Conservation (phyloP, 2,888 invertebrate species). For the Salticus scenicus region DNA sequence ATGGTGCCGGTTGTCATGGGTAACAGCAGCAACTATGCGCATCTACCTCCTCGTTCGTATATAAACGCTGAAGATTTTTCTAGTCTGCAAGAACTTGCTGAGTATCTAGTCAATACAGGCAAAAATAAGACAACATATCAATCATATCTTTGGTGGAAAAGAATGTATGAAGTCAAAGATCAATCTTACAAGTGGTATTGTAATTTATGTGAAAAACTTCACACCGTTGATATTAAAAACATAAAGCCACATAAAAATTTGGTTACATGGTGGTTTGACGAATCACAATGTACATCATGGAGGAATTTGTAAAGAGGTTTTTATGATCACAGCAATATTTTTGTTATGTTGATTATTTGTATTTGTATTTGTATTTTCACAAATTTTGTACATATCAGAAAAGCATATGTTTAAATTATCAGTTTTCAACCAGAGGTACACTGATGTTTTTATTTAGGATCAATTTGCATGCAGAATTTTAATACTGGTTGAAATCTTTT, state of each 20-base stretch:
- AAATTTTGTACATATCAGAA: too few relatives aligned
- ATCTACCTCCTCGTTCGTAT: slow-evolving; percentile 67
- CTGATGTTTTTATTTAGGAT: too few relatives aligned
- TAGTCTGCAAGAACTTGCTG: slow-evolving; percentile 58
- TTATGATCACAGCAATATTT: too few relatives aligned
- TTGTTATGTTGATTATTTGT: too few relatives aligned
- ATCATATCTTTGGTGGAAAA: slow-evolving; percentile 54
- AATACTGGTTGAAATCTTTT: too few relatives aligned
- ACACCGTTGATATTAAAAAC: neutral
- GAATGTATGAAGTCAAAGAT: neutral
- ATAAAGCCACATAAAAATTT: neutral
- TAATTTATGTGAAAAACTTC: slow-evolving; percentile 42
- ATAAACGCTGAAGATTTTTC: slow-evolving; percentile 60
- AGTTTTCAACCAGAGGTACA: too few relatives aligned
- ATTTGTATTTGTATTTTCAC: too few relatives aligned
- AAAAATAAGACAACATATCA: slow-evolving; percentile 18
- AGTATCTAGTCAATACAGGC: slow-evolving; percentile 20
- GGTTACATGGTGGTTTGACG: slow-evolving; percentile 36
- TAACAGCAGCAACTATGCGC: slow-evolving; percentile 30
- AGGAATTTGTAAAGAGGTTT: neutral
- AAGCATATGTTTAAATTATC: too few relatives aligned
- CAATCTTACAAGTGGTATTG: slow-evolving; percentile 48
- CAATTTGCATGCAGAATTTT: too few relatives aligned
- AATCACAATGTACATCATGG: neutral
- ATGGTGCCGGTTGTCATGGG: slow-evolving; percentile 71